These are phyloP conservation scores for Xestobium rufovillosum DNA, from an alignment of 2,888 invertebrate species.

Conservation along the genomic window DNA sequence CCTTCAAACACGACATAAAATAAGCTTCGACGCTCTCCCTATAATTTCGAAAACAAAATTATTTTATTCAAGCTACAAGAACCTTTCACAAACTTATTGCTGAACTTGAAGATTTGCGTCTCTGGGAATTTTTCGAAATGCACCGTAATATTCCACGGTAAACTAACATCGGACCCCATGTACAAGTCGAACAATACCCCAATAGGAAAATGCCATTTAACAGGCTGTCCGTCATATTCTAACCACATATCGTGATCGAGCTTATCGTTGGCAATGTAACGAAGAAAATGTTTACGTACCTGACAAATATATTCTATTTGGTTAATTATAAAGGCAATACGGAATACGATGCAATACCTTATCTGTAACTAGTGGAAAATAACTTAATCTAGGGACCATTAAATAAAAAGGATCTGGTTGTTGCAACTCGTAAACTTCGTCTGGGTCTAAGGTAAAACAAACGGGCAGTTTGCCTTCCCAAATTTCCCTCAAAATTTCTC, in stretches of 20 bases:
- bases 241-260: conserved; percentile 90
- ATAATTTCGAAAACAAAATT: conserved; percentile 28
- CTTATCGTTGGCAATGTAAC: conserved; percentile 72
- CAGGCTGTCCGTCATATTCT: conserved; percentile 82
- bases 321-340: conserved; percentile 14
- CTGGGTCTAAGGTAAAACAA: conserved; percentile 80
- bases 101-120: conserved; percentile 76
- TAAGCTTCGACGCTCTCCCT: conserved; percentile 90
- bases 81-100: conserved; percentile 62
- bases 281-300: conserved; percentile 83
- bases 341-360: conserved; percentile 55
- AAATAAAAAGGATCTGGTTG: conserved; percentile 89
- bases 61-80: conserved; percentile 1
- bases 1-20: conserved; percentile 93
- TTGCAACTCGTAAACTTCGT: conserved; percentile 82
- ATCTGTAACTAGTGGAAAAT: conserved; percentile 90
- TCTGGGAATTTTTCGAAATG: conserved; percentile 95
- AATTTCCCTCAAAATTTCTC: conserved; percentile 87
- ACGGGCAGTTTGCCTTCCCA: conserved; percentile 96
- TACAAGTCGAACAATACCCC: conserved; percentile 88
- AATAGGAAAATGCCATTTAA: conserved; percentile 84
- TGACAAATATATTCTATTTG: conserved; percentile 41
- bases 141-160: conserved; percentile 89
- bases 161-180: conserved; percentile 54
- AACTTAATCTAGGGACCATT: conserved; percentile 88